Base-by-base conservation (phyloP, 2,888 invertebrate genomes). In the Abrostola triplasia region DNA sequence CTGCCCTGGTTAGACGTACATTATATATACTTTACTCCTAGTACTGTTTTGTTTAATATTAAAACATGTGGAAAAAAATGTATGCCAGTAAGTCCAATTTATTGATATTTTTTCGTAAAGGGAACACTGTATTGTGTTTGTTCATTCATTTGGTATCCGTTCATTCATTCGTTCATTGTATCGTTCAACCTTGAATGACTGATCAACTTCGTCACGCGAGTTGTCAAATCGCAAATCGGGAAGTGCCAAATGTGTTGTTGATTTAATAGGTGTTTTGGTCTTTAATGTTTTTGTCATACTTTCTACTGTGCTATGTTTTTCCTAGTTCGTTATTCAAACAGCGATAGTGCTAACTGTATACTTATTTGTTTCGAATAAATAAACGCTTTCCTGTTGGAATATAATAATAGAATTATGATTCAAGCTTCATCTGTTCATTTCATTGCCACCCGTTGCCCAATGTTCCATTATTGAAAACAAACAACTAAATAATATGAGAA, bases 71-170 rank as follows among this genome's bases (percentile, higher is more conserved):
- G 88, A 89, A 88, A 74, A 89, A 89, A 67, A 70, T 82, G 40
- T 82, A 82, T 40, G 73, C 81, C 40, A 78, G 90, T 90, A 81
- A 90, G 90, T 88, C 60, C 8, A 49, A 52, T 64, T 75, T 67
- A 52, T 59, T 59, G 57, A 41, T 59, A 60, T 60, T 74, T 54
- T 62, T 62, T 47, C n/a, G 12, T 12, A 12, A 40, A 51, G 24
- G 38, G 37, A 38, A 36, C 10, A n/a, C n/a, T 41, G 7, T 68
- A 36, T 76, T 74, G 44, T 69, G 40, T 77, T 67, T 47, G 47
- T 60, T 63, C 62, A 49, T 67, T 73, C 52, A 7, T 56, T 49
- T 67, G 51, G 56, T 44, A n/a, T 44, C 47, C 52, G 47, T 53
- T 64, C 72, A 59, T 72, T 76, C 63, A 54, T 64, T 71, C 63